Evolutionary conservation across 1,140 invertebrate genomes (phyloP).

Genomic region (Nasonia vitripennis): DNA sequence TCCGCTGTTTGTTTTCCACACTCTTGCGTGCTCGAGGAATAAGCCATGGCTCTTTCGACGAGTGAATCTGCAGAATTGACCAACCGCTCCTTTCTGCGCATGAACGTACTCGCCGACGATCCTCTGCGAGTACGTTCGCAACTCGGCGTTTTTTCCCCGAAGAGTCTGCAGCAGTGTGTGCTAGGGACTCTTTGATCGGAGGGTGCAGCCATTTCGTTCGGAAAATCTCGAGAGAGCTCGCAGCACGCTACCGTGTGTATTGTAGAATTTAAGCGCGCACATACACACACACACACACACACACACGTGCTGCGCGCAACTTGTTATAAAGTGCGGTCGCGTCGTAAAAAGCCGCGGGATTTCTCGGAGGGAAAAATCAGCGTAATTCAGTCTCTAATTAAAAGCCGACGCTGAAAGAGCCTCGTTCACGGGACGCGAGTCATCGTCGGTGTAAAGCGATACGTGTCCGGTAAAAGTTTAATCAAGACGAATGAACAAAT

Average conservation of each 20-base stretch:
- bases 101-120: neutral
- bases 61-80: neutral
- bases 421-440: neutral
- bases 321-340: too few relatives aligned
- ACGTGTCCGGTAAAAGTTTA: neutral
- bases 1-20: neutral
- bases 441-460: neutral
- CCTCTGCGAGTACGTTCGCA: neutral
- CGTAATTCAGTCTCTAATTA: neutral
- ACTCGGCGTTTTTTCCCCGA: neutral
- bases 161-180: neutral
- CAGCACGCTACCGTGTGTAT: neutral
- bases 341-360: neutral
- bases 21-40: too few relatives aligned
- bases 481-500: neutral
- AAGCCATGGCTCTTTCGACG: neutral
- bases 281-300: too few relatives aligned
- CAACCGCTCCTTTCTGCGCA: slow-evolving; percentile 1
- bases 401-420: neutral
- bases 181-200: neutral
- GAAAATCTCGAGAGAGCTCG: neutral
- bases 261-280: neutral
- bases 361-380: neutral
- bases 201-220: slow-evolving; percentile 1
- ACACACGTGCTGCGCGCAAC: too few relatives aligned